Percentiles rank a stretch among this genome's conserved stretches.
Evolutionary conservation across 92 coral and sea anemone species (phyloP).

Genomic region (Blastomussa wellsi): DNA sequence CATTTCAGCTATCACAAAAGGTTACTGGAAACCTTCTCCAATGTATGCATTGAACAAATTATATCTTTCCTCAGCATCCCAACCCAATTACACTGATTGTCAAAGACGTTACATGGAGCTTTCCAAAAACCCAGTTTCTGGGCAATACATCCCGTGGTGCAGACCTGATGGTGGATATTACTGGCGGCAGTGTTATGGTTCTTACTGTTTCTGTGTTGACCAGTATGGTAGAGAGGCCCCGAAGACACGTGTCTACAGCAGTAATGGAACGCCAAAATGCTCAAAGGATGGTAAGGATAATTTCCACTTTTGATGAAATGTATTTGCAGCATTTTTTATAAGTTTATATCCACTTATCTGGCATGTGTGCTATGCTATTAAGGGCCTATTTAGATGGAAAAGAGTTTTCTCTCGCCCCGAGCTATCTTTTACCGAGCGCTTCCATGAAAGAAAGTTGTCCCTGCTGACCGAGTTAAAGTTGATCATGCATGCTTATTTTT

Average conservation of each 20-base stretch:
- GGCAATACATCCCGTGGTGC: constrained; percentile 80
- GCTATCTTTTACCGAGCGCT: too few relatives aligned
- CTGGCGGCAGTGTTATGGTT: constrained; percentile 74
- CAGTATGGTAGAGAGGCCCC: constrained; percentile 49
- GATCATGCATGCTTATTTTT: too few relatives aligned
- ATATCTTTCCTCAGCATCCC: constrained; percentile 12
- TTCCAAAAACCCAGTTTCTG: constrained; percentile 66
- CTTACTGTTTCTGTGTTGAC: constrained; percentile 80
- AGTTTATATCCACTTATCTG: too few relatives aligned
- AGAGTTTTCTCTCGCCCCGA: too few relatives aligned
- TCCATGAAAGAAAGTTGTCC: too few relatives aligned
- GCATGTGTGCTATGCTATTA: too few relatives aligned
- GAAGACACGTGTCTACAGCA: constrained; percentile 56
- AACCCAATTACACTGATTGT: constrained; percentile 47
- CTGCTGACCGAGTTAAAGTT: too few relatives aligned
- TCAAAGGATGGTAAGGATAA: constrained; percentile 48
- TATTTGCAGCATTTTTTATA: neutral
- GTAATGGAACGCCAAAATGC: constrained; percentile 69
- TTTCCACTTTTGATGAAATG: neutral
- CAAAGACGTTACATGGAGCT: constrained; percentile 48
- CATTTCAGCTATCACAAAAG: neutral
- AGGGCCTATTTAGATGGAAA: too few relatives aligned
- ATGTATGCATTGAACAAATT: too few relatives aligned
- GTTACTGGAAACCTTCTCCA: neutral
- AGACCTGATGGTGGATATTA: constrained; percentile 68